Evolutionary conservation across 2,888 invertebrate species (phyloP).

Genomic region (Latrodectus elegans): DNA sequence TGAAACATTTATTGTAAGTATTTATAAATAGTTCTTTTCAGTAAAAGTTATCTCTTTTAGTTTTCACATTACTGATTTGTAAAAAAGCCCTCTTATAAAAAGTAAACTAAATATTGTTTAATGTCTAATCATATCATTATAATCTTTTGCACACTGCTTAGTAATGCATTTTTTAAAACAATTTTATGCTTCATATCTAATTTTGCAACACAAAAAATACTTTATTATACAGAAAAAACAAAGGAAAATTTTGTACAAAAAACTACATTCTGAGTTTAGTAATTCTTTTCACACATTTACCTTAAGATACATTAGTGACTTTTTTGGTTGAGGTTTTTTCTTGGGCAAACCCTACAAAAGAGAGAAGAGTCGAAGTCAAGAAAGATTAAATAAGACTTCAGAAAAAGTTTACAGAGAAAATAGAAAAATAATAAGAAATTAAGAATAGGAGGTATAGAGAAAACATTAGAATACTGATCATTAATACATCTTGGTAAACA

Average conservation of each 20-base stretch:
- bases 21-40: no score
- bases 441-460: background rate
- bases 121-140: no score
- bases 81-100: no score
- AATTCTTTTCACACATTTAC: conserved; percentile 33
- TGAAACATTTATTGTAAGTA: no score
- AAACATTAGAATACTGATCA: background rate
- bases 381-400: background rate
- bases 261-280: conserved; percentile 11
- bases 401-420: background rate
- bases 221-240: no score
- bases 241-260: background rate
- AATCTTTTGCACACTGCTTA: no score
- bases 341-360: conserved; percentile 63
- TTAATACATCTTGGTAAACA: background rate
- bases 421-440: conserved; percentile 1
- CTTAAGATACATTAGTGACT: conserved; percentile 64
- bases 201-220: no score
- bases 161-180: no score
- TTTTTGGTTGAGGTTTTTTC: conserved; percentile 55
- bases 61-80: no score
- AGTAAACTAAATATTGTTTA: no score
- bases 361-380: conserved; percentile 4
- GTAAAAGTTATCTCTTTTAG: no score
- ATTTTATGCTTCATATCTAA: no score